These are phyloP conservation scores for Canis aureus DNA, from an alignment of 2,113 vertebrate species.

Conservation along the genomic window DNA sequence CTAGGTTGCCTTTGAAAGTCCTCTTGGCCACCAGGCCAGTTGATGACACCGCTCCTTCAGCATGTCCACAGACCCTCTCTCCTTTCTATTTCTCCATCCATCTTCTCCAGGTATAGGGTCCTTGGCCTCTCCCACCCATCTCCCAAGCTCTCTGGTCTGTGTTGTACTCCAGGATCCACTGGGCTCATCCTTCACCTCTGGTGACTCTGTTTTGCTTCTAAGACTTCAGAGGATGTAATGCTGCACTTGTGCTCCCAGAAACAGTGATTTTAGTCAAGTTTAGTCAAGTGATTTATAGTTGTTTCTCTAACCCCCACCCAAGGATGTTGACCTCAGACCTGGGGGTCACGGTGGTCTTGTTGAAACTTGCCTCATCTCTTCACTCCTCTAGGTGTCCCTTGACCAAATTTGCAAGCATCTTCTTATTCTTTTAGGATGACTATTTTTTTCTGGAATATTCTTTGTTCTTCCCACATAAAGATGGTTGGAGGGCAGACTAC, in stretches of 20 bases:
- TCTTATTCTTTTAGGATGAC: neutral
- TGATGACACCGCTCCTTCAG: fast-evolving
- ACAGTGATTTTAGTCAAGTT: neutral
- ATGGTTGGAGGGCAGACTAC: neutral
- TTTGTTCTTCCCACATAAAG: neutral
- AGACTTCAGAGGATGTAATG: neutral
- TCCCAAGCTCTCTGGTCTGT: neutral
- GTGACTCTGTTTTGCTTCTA: neutral
- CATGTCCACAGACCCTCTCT: neutral
- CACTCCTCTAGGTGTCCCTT: neutral
- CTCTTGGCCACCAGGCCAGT: neutral
- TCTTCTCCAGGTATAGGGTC: neutral
- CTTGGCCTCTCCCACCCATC: too few species aligned
- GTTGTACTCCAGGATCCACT: neutral
- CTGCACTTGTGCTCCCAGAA: neutral
- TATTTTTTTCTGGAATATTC: neutral
- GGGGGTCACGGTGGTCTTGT: neutral
- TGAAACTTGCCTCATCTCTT: neutral
- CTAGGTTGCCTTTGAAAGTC: neutral
- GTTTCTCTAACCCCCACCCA: fast-evolving
- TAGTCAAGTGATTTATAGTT: neutral
- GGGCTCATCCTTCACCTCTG: neutral
- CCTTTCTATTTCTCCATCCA: neutral
- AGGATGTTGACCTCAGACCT: neutral
- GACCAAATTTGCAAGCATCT: neutral